A percentile compares a stretch with the other conserved stretches of the same genome.
phyloP scores from a whole-genome alignment of 2,113 vertebrate genomes.

The Chaetops frenatus region DNA sequence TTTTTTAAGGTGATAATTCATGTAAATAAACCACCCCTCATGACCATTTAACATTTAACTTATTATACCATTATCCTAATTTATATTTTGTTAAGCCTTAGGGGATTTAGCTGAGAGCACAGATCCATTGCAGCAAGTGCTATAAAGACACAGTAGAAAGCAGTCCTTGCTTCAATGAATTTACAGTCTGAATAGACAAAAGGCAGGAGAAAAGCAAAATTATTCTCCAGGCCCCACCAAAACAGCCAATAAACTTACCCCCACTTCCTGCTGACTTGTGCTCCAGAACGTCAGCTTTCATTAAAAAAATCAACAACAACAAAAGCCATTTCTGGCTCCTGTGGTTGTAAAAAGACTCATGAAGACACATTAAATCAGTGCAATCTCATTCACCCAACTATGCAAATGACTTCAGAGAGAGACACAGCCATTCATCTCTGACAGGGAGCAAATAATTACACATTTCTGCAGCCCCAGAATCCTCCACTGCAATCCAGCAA shows the following conservation, averaged over 20 bases:
- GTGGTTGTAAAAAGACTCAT: slow-evolving; percentile 30
- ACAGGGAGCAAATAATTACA: neutral
- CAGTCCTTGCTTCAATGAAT: slow-evolving; percentile 27
- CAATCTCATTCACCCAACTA: slow-evolving; percentile 5
- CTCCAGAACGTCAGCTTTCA: slow-evolving; percentile 40
- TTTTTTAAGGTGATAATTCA: slow-evolving; percentile 29
- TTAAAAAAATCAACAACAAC: slow-evolving; percentile 44
- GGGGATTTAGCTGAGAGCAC: slow-evolving; percentile 28
- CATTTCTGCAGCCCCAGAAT: neutral
- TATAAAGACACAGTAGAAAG: slow-evolving; percentile 38
- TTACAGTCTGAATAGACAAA: slow-evolving; percentile 56
- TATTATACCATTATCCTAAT: slow-evolving; percentile 45
- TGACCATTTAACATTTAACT: slow-evolving; percentile 9
- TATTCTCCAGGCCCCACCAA: slow-evolving; percentile 53
- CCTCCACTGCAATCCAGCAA: neutral
- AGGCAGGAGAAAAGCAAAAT: slow-evolving; percentile 54
- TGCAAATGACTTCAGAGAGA: slow-evolving; percentile 2
- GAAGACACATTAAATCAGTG: slow-evolving; percentile 24
- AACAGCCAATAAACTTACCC: slow-evolving; percentile 53
- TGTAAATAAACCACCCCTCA: slow-evolving; percentile 11
- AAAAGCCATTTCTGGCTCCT: slow-evolving; percentile 40
- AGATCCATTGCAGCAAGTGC: slow-evolving; percentile 16
- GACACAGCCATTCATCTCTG: neutral
- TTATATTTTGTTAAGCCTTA: slow-evolving; percentile 51
- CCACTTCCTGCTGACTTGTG: slow-evolving; percentile 37